Percentiles rank a stretch among this genome's conserved stretches.
Conservation (phyloP, 2,888 invertebrate species). For the Selenia dentaria region DNA sequence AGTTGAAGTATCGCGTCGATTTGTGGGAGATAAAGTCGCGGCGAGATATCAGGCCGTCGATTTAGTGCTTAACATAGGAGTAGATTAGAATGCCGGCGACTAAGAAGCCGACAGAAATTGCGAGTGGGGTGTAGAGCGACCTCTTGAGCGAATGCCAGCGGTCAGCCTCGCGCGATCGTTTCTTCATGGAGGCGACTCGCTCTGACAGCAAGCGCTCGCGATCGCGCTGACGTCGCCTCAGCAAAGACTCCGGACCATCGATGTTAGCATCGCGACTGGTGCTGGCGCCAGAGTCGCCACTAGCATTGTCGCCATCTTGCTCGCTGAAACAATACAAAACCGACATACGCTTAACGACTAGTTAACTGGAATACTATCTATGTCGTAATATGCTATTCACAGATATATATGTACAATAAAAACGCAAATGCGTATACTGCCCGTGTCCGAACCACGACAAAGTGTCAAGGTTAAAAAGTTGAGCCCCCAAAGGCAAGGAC, state of each 20-base stretch:
- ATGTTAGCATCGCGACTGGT: neutral
- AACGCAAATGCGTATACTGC: too few relatives aligned
- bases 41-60: neutral
- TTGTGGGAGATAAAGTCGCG: neutral
- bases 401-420: too few relatives aligned
- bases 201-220: conserved; percentile 53
- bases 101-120: conserved; percentile 88
- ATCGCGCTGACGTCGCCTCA: conserved; percentile 57
- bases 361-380: too few relatives aligned
- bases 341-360: too few relatives aligned
- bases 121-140: conserved; percentile 90
- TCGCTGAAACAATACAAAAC: neutral
- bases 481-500: too few relatives aligned
- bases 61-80: conserved; percentile 79
- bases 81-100: conserved; percentile 88
- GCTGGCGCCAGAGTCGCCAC: neutral
- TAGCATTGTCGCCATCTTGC: neutral
- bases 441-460: too few relatives aligned
- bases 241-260: conserved; percentile 42
- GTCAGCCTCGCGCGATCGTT: conserved; percentile 87
- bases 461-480: too few relatives aligned
- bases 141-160: conserved; percentile 90
- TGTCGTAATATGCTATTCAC: too few relatives aligned
- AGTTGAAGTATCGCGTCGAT: too few relatives aligned
- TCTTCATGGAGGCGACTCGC: conserved; percentile 84